Percentiles rank a stretch among this genome's conserved stretches.
Evolutionary conservation across 2,888 invertebrate species (phyloP).

Genomic region (Tridacna gigas): DNA sequence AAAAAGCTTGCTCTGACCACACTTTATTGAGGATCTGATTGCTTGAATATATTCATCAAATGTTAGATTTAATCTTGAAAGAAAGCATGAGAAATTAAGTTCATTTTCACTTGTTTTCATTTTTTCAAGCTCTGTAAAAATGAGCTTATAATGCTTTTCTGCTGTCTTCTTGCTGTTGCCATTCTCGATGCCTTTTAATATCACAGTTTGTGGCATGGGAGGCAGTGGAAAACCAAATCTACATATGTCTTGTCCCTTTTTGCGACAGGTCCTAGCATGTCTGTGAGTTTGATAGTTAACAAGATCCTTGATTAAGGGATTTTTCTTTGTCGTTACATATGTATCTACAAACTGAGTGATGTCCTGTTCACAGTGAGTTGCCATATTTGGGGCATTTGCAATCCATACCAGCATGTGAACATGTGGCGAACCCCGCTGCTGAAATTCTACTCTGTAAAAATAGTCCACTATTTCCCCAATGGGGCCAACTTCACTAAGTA

Average conservation of each 20-base stretch:
- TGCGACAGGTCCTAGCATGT: conserved; percentile 29
- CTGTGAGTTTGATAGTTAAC: conserved; percentile 42
- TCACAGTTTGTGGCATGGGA: conserved; percentile 27
- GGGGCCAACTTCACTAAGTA: conserved; percentile 37
- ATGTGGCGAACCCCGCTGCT: conserved; percentile 62
- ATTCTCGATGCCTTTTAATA: neutral
- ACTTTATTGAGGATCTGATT: neutral
- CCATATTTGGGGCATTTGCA: conserved; percentile 34
- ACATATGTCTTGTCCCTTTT: conserved; percentile 40
- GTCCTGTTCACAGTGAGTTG: neutral
- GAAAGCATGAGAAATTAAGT: conserved; percentile 10
- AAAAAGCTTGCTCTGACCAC: conserved; percentile 39
- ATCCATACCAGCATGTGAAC: conserved; percentile 59
- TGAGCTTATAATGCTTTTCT: conserved; percentile 19
- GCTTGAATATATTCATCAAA: conserved; percentile 12
- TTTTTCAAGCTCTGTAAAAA: neutral
- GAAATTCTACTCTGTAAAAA: conserved; percentile 65
- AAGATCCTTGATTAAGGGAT: neutral
- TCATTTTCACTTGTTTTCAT: conserved; percentile 24
- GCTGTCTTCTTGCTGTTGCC: neutral
- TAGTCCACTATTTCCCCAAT: conserved; percentile 59
- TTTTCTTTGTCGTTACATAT: conserved; percentile 24
- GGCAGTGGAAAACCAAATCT: conserved; percentile 35
- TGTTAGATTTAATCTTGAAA: neutral
- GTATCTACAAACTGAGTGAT: conserved; percentile 26